Evolutionary conservation across 2,797 vertebrate species (phyloP).

Genomic region (Schizothorax lantsangensis): DNA sequence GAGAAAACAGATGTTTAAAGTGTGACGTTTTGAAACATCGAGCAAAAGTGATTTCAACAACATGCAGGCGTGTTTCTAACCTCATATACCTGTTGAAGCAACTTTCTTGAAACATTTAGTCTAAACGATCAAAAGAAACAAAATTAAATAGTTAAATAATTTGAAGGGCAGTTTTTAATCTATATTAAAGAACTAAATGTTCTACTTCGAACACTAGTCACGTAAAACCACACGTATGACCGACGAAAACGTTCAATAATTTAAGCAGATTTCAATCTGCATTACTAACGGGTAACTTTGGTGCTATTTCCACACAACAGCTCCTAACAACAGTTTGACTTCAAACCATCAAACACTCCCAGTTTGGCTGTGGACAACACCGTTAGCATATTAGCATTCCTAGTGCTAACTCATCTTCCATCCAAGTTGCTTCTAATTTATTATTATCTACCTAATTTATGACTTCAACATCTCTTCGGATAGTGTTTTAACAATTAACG

Average conservation of each 20-base stretch:
- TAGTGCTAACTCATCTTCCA: conserved; percentile 13
- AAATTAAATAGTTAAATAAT: fast-evolving
- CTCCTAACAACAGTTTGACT: background rate
- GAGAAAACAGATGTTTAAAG: background rate
- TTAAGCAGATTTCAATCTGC: background rate
- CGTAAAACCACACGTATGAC: background rate
- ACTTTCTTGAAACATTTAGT: background rate
- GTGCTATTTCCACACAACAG: background rate
- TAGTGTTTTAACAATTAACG: no score
- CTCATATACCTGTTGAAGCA: background rate
- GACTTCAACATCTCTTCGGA: background rate
- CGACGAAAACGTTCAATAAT: background rate
- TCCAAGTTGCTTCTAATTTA: background rate
- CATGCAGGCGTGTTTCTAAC: background rate
- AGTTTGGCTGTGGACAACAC: background rate
- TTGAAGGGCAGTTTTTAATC: background rate
- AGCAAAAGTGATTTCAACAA: background rate
- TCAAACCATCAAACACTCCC: conserved; percentile 2
- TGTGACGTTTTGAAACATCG: background rate
- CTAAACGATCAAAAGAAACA: background rate
- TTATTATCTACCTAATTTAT: background rate
- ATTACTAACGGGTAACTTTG: background rate
- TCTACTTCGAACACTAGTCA: background rate
- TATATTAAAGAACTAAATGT: background rate
- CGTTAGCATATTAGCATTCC: conserved; percentile 43